These are phyloP conservation scores for Aspidapion aeneum DNA, from an alignment of 2,888 invertebrate species.

Conservation along the genomic window DNA sequence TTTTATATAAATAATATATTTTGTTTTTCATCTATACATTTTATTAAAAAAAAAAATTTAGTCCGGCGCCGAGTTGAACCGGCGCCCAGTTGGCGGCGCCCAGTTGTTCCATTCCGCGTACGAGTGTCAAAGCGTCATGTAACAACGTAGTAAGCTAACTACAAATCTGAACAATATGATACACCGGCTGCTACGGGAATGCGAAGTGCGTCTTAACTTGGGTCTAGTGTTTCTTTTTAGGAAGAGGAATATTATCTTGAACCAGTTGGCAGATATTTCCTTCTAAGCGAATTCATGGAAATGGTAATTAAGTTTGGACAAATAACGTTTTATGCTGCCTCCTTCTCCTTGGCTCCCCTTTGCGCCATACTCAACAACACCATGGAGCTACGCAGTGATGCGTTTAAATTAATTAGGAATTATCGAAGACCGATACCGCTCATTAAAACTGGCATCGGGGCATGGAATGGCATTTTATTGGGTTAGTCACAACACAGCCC, in stretches of 20 bases:
- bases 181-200: too few relatives aligned
- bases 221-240: slow-evolving; percentile 42
- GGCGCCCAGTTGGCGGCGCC: too few relatives aligned
- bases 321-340: slow-evolving; percentile 61
- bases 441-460: slow-evolving; percentile 30
- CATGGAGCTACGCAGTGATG: slow-evolving; percentile 51
- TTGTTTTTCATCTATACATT: too few relatives aligned
- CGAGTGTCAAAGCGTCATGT: too few relatives aligned
- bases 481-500: slow-evolving; percentile 12
- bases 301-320: slow-evolving; percentile 63
- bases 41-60: too few relatives aligned
- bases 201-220: too few relatives aligned
- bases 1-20: too few relatives aligned
- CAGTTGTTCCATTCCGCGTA: too few relatives aligned
- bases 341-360: slow-evolving; percentile 63
- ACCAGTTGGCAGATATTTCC: slow-evolving; percentile 27
- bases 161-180: too few relatives aligned
- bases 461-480: slow-evolving; percentile 37
- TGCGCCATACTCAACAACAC: slow-evolving; percentile 61
- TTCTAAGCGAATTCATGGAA: background rate
- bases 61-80: too few relatives aligned
- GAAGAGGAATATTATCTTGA: slow-evolving; percentile 41
- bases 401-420: slow-evolving; percentile 31
- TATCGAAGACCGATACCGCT: slow-evolving; percentile 36
- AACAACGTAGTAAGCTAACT: too few relatives aligned